Evolutionary conservation across 2,113 vertebrate species (phyloP).

Genomic region (Festucalex cinctus): DNA sequence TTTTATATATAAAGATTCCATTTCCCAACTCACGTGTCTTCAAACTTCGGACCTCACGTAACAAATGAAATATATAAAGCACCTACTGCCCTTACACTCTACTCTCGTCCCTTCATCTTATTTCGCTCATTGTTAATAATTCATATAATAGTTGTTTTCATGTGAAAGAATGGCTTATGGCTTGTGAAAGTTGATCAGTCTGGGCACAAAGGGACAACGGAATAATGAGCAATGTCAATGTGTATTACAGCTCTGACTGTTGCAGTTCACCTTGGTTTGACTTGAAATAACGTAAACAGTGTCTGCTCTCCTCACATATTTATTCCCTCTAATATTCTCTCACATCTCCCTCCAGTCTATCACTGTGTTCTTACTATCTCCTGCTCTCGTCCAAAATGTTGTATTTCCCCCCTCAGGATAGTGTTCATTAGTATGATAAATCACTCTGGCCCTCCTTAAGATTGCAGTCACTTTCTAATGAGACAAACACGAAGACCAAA

Average conservation of each 20-base stretch:
- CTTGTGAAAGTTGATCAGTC: constrained; percentile 9
- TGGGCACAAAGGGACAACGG: constrained; percentile 2
- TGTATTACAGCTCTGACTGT: constrained; percentile 4
- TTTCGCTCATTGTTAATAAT: background rate
- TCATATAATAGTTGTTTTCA: background rate
- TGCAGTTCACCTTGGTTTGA: constrained; percentile 26
- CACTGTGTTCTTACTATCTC: constrained; percentile 2
- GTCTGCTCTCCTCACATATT: constrained; percentile 6
- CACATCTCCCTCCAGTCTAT: constrained; percentile 7
- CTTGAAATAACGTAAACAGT: constrained; percentile 20
- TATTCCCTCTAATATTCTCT: constrained; percentile 13
- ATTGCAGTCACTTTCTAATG: constrained; percentile 49
- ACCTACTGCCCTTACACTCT: background rate
- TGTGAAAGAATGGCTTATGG: background rate
- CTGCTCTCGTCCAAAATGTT: constrained; percentile 20
- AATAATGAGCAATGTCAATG: constrained; percentile 15
- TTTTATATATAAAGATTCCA: too few species aligned
- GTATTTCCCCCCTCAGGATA: constrained; percentile 38
- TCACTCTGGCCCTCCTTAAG: constrained; percentile 49
- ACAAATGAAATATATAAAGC: background rate
- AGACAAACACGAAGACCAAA: constrained; percentile 29
- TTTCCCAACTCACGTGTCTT: too few species aligned
- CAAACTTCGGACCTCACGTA: too few species aligned
- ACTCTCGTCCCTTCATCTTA: background rate
- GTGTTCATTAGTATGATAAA: constrained; percentile 67